These are phyloP conservation scores for Ochlodes sylvanus DNA, from an alignment of 2,888 invertebrate species.

Conservation along the genomic window DNA sequence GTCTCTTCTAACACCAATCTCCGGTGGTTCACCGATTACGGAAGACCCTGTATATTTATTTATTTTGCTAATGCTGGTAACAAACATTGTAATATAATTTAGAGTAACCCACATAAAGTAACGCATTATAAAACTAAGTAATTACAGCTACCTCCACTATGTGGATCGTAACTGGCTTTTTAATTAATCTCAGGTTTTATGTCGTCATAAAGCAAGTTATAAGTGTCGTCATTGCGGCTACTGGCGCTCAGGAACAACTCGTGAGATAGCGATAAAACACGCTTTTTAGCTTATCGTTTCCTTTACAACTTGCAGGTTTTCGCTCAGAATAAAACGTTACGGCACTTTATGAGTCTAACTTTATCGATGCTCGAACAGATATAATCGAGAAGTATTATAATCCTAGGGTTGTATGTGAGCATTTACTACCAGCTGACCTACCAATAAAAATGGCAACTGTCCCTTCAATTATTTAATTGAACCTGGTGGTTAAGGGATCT, in stretches of 20 bases:
- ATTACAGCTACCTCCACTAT: neutral
- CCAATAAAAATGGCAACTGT: too few species aligned
- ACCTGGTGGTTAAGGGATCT: too few species aligned
- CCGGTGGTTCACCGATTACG: too few species aligned
- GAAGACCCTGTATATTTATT: too few species aligned
- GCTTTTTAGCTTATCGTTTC: constrained; percentile 11
- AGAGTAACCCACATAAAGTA: neutral
- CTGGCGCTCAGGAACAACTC: constrained; percentile 14
- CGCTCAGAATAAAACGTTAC: too few species aligned
- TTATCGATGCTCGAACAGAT: too few species aligned
- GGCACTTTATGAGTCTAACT: too few species aligned
- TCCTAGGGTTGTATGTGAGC: too few species aligned
- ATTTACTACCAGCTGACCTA: too few species aligned
- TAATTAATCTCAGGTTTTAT: constrained; percentile 31
- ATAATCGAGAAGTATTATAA: too few species aligned
- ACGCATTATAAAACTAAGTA: constrained; percentile 6
- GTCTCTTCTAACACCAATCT: too few species aligned
- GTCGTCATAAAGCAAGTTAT: constrained; percentile 26
- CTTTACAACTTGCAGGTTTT: constrained; percentile 2
- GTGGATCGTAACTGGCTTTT: constrained; percentile 13
- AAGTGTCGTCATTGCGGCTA: constrained; percentile 21
- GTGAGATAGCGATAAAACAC: constrained; percentile 30
- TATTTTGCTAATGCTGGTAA: neutral
- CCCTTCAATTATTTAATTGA: too few species aligned
- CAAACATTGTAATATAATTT: constrained; percentile 1